Evolutionary conservation across 2,113 vertebrate genomes (phyloP).

Genomic region (Pantherophis guttatus): DNA sequence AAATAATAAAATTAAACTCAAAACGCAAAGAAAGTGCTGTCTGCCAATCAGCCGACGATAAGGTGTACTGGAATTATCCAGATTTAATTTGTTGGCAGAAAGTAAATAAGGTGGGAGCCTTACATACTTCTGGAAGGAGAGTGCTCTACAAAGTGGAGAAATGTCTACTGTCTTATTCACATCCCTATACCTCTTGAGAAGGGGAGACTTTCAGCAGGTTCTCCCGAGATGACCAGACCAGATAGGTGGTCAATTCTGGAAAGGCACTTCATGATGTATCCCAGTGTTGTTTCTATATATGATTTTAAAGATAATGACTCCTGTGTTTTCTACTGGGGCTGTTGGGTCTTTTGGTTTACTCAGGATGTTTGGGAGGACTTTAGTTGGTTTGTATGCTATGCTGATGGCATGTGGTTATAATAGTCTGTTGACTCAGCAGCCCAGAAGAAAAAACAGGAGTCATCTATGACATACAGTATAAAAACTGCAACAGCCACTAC

Average conservation of each 20-base stretch:
- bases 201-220: not conserved
- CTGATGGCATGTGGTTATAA: not conserved
- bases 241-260: not conserved
- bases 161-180: not conserved
- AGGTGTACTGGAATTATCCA: not conserved
- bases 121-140: not conserved
- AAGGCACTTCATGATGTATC: not conserved
- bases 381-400: not conserved
- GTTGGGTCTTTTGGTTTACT: not conserved
- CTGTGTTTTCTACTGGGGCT: not conserved
- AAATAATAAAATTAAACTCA: not conserved
- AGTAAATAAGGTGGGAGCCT: not conserved
- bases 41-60: not conserved
- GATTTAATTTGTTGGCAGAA: not conserved
- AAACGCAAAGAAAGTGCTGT: not conserved
- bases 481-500: not conserved
- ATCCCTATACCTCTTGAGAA: not conserved
- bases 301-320: not conserved
- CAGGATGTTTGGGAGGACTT: not conserved
- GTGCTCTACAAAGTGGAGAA: not conserved
- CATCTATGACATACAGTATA: not conserved
- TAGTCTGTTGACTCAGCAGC: not conserved
- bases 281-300: not conserved
- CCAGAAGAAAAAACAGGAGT: not conserved
- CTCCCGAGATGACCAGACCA: not conserved